Evolutionary conservation across 1,140 invertebrate genomes (phyloP).

Genomic region (Cyphomyrmex costatus): DNA sequence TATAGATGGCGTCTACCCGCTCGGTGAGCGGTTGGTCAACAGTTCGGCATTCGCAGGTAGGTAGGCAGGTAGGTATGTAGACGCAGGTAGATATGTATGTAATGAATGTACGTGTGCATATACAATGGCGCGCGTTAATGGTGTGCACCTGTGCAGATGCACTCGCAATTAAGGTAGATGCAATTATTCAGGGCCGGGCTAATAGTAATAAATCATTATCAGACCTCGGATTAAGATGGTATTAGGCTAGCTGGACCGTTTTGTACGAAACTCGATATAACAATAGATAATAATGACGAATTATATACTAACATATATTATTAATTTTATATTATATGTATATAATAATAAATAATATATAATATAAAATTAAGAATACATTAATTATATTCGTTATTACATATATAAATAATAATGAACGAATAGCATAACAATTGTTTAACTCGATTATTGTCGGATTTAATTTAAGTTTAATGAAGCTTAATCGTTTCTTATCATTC

Average conservation of each 20-base stretch:
- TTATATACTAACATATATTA: background rate
- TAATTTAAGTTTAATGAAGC: background rate
- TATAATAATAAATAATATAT: background rate
- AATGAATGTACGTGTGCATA: no score
- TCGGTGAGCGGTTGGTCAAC: conserved; percentile 67
- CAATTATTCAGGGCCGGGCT: conserved; percentile 29
- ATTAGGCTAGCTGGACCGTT: background rate
- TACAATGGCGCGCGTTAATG: conserved; percentile 51
- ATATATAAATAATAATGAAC: background rate
- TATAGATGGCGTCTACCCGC: conserved; percentile 67
- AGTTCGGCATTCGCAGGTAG: conserved; percentile 56
- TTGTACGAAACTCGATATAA: background rate
- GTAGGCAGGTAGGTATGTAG: conserved; percentile 13
- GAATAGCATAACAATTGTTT: background rate
- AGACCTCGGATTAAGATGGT: background rate
- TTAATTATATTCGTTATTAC: background rate
- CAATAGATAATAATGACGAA: background rate
- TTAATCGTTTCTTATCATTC: conserved; percentile 4
- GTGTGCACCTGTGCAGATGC: conserved; percentile 50
- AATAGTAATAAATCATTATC: conserved; percentile 31
- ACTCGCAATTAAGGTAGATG: conserved; percentile 44
- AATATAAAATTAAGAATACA: background rate
- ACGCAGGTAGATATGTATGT: background rate
- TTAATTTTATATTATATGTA: conserved; percentile 9
- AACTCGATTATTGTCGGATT: background rate